Conservation (phyloP, 2,888 invertebrate genomes). For the Dasypolia templi region DNA sequence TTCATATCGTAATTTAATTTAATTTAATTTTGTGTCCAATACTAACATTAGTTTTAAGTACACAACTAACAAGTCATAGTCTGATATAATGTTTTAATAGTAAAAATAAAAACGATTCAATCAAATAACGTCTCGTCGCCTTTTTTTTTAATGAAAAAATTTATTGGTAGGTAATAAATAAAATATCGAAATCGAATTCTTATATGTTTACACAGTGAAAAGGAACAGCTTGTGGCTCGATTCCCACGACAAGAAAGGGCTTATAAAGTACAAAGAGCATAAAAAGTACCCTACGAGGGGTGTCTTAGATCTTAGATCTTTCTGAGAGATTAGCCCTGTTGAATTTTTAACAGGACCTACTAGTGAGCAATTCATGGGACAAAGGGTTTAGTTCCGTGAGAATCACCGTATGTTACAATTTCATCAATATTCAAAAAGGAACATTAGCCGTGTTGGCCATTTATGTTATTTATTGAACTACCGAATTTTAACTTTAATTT, state of each 20-base stretch:
- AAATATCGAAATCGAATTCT: background rate
- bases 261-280: background rate
- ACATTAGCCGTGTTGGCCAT: slow-evolving; percentile 30
- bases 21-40: too few relatives aligned
- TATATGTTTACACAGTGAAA: too few relatives aligned
- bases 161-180: too few relatives aligned
- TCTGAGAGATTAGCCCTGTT: slow-evolving; percentile 30
- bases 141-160: too few relatives aligned
- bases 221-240: background rate
- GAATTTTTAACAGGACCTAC: slow-evolving; percentile 51
- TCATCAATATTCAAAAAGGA: slow-evolving; percentile 43
- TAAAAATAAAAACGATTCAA: too few relatives aligned
- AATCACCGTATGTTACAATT: slow-evolving; percentile 31
- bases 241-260: background rate
- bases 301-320: slow-evolving; percentile 8
- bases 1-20: too few relatives aligned
- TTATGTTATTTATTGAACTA: slow-evolving; percentile 40
- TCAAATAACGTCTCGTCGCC: too few relatives aligned
- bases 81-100: too few relatives aligned
- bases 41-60: too few relatives aligned
- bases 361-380: slow-evolving; percentile 18
- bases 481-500: too few relatives aligned
- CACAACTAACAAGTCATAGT: too few relatives aligned
- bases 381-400: slow-evolving; percentile 28
- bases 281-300: background rate